A percentile compares a stretch with the other conserved stretches of the same genome.
These are phyloP conservation scores for Distichodus sexfasciatus DNA, from an alignment of 2,797 vertebrate genomes.

Conservation along the genomic window DNA sequence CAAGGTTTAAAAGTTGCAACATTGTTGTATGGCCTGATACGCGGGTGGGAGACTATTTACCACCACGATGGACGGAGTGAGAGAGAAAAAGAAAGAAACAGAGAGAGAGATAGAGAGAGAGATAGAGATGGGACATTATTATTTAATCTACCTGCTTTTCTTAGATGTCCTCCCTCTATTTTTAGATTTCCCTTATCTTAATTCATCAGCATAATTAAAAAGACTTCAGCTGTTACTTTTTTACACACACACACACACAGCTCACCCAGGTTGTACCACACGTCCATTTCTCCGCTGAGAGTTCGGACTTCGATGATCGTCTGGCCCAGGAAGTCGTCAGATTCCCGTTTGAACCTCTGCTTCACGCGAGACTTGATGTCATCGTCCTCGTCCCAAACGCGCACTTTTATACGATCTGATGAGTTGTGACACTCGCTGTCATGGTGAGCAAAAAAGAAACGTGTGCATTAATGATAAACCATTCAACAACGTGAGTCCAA, in stretches of 20 bases:
- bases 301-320: constrained; percentile 98
- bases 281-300: constrained; percentile 96
- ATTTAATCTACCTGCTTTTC: constrained; percentile 19
- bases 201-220: constrained; percentile 2
- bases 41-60: no score
- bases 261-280: constrained; percentile 97
- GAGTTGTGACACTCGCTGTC: constrained; percentile 96
- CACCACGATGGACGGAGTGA: no score
- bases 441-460: background rate
- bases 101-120: constrained; percentile 10
- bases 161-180: constrained; percentile 10
- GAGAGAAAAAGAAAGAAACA: constrained; percentile 35
- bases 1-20: no score
- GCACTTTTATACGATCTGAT: constrained; percentile 95
- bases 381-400: constrained; percentile 95
- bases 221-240: background rate
- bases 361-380: constrained; percentile 97
- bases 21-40: no score
- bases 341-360: constrained; percentile 94
- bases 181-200: constrained; percentile 9
- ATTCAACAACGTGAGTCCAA: no score
- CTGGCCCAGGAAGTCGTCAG: constrained; percentile 94
- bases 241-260: background rate
- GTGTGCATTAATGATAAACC: no score
- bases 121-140: constrained; percentile 10